Base-by-base conservation (phyloP, 2,888 invertebrate genomes). In the Ptychoptera contaminata region DNA sequence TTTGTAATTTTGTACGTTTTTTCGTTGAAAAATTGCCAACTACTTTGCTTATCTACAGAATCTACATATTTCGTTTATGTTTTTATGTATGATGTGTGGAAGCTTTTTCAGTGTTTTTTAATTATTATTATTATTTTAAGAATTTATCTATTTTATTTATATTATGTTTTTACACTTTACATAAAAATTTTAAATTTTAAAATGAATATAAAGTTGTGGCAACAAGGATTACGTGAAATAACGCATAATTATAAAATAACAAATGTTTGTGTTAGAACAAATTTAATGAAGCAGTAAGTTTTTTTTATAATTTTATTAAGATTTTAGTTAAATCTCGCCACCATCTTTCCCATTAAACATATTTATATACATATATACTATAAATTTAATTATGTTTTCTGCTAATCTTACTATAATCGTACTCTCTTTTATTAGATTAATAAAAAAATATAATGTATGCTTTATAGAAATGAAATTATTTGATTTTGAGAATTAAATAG, bases 221-320 rank as follows among this genome's bases (percentile, higher is more conserved):
- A 93, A 71, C 79, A 81, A 59, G 79, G 82, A 48, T 74, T 98
- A 50, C 80, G 94, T 55, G 72, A 72, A 55, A 80, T 97, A 59
- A 91, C 94, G 48, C 93, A 96, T 72, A 96, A 93, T 71, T 90
- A 85, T 71, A 96, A 94, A 74, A 84, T 84, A 61, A 87, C 82
- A 70, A 97, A 97, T 69, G 85, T 92, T 53, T 98, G 97, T 67
- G 90, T 92, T 23, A 79, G 84, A 65, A 94, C 85, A 46, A 91
- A 84, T 67, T 76, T 99, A 50, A 91, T 88, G 82, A 99, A 98
- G 74, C 97, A 98, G 97, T 98, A 77, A 79, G 93, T 86, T 42
- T 23, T 35, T 9, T 1, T 35, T 42, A 34, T 52, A 45, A 47
- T 43, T 46, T 29, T 10, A 12, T 10, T 40, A 34, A 16, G 11